A percentile compares a stretch with the other conserved stretches of the same genome.
These are phyloP conservation scores for Noctua janthe DNA, from an alignment of 2,888 invertebrate genomes.

Conservation along the genomic window DNA sequence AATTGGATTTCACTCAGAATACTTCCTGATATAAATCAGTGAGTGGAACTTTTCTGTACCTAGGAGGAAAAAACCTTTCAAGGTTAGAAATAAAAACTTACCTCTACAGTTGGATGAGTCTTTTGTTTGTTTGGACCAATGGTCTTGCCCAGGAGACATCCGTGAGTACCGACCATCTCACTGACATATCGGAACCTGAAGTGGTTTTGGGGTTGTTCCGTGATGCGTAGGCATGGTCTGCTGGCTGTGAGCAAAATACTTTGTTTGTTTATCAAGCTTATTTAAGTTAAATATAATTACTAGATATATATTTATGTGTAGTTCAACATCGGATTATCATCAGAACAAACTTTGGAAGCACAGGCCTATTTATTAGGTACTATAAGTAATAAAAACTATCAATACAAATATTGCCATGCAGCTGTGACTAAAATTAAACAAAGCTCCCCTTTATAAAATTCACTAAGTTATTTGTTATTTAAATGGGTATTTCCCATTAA, in stretches of 20 bases:
- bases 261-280: not conserved
- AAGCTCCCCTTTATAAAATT: not conserved
- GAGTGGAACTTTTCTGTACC: not conserved
- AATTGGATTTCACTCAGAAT: slow-evolving; percentile 9
- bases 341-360: not conserved
- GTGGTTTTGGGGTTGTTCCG: slow-evolving; percentile 94
- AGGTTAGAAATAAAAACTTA: slow-evolving; percentile 75
- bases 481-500: not conserved
- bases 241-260: slow-evolving; percentile 66
- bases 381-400: not conserved
- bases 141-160: slow-evolving; percentile 93
- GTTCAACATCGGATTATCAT: not conserved
- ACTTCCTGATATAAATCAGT: slow-evolving; percentile 50
- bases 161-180: slow-evolving; percentile 97
- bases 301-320: not conserved
- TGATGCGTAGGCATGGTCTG: slow-evolving; percentile 90
- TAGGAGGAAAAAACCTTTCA: slow-evolving; percentile 38
- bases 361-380: not conserved
- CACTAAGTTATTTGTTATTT: not conserved
- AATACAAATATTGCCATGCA: not conserved
- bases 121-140: slow-evolving; percentile 90
- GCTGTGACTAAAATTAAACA: not conserved
- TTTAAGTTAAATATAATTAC: not conserved
- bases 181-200: slow-evolving; percentile 96
- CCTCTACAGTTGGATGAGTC: slow-evolving; percentile 94